Evolutionary conservation across 2,113 vertebrate species (phyloP).

Genomic region (Aspidoscelis tigris): DNA sequence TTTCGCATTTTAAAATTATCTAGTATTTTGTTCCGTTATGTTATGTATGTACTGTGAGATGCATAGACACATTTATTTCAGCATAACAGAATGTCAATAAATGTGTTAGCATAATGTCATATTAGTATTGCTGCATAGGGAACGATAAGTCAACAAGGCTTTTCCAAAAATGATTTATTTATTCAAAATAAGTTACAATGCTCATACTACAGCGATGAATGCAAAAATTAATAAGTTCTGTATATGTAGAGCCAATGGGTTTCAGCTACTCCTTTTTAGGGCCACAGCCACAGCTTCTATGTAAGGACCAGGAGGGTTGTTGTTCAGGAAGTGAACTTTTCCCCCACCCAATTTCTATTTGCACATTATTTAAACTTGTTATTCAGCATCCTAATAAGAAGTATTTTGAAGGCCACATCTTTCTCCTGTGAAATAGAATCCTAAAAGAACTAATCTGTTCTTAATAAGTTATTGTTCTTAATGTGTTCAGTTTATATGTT

Average conservation of each 20-base stretch:
- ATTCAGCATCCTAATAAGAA: neutral
- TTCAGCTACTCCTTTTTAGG: neutral
- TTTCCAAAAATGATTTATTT: slow-evolving; percentile 1
- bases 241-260: neutral
- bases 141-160: slow-evolving; percentile 6
- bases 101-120: neutral
- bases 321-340: too few relatives aligned
- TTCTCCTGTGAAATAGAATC: neutral
- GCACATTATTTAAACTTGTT: too few relatives aligned
- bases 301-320: too few relatives aligned
- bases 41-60: neutral
- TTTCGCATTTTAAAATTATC: neutral
- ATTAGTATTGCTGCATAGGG: neutral
- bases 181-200: neutral
- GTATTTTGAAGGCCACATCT: neutral
- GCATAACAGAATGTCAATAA: neutral
- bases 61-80: neutral
- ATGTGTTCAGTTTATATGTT: too few relatives aligned
- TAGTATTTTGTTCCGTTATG: neutral
- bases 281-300: too few relatives aligned
- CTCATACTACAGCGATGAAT: neutral
- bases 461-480: too few relatives aligned
- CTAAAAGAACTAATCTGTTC: neutral
- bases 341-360: too few relatives aligned
- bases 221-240: neutral